These are phyloP conservation scores for Nesoenas mayeri DNA, from an alignment of 2,113 vertebrate genomes.

Conservation along the genomic window DNA sequence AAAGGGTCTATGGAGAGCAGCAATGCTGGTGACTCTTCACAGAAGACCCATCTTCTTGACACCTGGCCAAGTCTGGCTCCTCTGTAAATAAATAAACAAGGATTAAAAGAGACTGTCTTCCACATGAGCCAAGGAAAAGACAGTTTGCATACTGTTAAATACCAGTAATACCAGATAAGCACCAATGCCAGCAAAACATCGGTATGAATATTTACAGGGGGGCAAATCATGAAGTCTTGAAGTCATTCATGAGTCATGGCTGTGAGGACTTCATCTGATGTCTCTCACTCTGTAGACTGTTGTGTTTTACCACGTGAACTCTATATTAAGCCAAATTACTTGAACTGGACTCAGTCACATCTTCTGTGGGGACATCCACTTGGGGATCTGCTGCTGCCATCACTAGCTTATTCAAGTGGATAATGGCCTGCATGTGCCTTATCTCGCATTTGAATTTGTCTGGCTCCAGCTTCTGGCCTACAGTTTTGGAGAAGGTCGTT, in stretches of 20 bases:
- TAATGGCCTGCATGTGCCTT: not conserved
- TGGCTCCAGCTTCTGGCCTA: conserved; percentile 12
- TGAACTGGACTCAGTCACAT: not conserved
- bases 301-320: rapidly evolving
- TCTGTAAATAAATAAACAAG: not conserved
- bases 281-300: not conserved
- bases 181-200: not conserved
- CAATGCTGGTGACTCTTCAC: not conserved
- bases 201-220: not conserved
- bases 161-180: not conserved
- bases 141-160: not conserved
- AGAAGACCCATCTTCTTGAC: not conserved
- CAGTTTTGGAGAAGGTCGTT: not conserved
- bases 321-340: not conserved
- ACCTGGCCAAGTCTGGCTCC: not conserved
- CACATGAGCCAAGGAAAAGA: not conserved
- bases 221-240: not conserved
- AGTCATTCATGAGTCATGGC: not conserved
- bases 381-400: not conserved
- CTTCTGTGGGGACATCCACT: not conserved
- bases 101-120: not conserved
- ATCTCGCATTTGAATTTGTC: conserved; percentile 16
- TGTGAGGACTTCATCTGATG: rapidly evolving
- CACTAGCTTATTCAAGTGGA: not conserved
- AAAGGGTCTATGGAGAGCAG: not conserved